A percentile compares a stretch with the other conserved stretches of the same genome.
These are phyloP conservation scores for Ivindomyrus marchei DNA, from an alignment of 2,113 vertebrate genomes.

Conservation along the genomic window DNA sequence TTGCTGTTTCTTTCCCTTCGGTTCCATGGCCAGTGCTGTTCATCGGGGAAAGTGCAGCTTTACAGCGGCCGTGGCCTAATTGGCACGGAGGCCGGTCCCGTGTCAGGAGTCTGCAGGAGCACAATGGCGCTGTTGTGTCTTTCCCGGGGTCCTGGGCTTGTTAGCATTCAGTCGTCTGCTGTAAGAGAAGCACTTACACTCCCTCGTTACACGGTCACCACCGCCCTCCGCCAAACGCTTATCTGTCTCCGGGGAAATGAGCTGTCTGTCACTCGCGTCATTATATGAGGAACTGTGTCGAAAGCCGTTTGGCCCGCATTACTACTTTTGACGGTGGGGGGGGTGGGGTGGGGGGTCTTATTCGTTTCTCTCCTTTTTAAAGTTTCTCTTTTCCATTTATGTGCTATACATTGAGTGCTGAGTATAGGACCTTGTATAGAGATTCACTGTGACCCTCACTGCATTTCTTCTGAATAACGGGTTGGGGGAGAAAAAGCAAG, in stretches of 20 bases:
- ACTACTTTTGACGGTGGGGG: neutral
- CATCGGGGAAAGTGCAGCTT: slow-evolving; percentile 30
- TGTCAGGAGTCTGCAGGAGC: slow-evolving; percentile 17
- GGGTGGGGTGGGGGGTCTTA: neutral
- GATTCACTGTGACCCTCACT: neutral
- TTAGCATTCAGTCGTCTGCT: slow-evolving; percentile 41
- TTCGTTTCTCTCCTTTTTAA: neutral
- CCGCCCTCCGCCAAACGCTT: slow-evolving; percentile 5
- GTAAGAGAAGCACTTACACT: slow-evolving; percentile 26
- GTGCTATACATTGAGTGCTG: neutral
- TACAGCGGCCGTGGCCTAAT: slow-evolving; percentile 41
- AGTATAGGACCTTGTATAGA: neutral
- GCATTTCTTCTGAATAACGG: neutral
- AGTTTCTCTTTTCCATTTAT: neutral
- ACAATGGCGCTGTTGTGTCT: slow-evolving; percentile 46
- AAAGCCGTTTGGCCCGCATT: neutral
- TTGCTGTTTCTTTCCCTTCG: neutral
- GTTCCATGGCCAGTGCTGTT: slow-evolving; percentile 18
- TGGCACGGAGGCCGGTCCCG: slow-evolving; percentile 30
- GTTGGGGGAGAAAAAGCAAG: neutral
- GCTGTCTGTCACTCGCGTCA: slow-evolving; percentile 3
- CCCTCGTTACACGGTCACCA: neutral
- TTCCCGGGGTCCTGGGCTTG: slow-evolving; percentile 27
- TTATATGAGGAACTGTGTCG: neutral
- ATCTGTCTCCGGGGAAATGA: slow-evolving; percentile 13